These are phyloP conservation scores for Ceratitis capitata DNA, from an alignment of 1,140 invertebrate genomes.

Conservation along the genomic window DNA sequence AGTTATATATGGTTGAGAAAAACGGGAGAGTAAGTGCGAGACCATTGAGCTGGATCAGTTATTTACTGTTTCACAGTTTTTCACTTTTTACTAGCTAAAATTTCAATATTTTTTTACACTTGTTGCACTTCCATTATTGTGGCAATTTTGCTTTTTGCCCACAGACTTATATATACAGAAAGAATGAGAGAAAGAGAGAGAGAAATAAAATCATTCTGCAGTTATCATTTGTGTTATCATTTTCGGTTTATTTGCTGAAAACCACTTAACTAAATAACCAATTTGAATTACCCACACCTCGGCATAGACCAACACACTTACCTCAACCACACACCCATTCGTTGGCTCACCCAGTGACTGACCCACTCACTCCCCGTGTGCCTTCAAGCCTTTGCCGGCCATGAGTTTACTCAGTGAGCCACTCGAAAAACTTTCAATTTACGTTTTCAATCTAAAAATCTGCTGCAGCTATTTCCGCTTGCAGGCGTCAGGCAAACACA, in stretches of 20 bases:
- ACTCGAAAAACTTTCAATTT: conserved; percentile 34
- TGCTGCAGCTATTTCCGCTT: conserved; percentile 5
- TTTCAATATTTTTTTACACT: background rate
- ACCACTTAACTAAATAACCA: conserved; percentile 22
- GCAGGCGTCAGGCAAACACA: background rate
- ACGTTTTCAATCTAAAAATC: conserved; percentile 25
- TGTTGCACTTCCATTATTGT: background rate
- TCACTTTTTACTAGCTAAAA: background rate
- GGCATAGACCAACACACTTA: background rate
- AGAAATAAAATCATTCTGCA: background rate
- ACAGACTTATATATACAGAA: background rate
- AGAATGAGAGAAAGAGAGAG: too few species aligned
- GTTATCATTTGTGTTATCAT: background rate
- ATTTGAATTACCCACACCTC: background rate
- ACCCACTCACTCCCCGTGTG: background rate
- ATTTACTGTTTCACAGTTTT: background rate
- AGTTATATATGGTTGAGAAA: too few species aligned
- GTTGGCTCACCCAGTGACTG: background rate
- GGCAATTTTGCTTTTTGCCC: background rate
- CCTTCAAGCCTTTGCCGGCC: background rate
- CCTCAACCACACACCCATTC: background rate
- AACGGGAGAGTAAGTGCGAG: too few species aligned
- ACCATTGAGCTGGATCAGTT: too few species aligned
- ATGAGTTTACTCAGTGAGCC: background rate
- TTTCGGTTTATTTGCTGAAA: background rate